Conservation (phyloP, 2,113 vertebrate genomes). For the Syrrhaptes paradoxus region DNA sequence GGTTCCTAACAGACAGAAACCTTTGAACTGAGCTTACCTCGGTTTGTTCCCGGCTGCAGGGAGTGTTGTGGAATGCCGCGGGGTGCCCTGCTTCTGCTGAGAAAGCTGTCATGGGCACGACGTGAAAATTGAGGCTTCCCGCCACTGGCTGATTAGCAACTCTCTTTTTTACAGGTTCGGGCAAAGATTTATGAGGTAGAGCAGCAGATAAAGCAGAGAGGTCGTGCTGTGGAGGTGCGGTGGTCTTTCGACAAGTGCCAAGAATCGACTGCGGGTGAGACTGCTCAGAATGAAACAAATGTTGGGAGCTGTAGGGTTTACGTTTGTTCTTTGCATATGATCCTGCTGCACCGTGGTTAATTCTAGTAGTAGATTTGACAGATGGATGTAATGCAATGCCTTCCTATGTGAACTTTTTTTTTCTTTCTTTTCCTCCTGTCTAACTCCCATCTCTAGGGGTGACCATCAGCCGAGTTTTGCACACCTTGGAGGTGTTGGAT, state of each 20-base stretch:
- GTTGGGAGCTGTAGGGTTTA: background rate
- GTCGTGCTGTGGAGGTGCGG: conserved; percentile 77
- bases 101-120: background rate
- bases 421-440: background rate
- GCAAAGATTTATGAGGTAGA: conserved; percentile 79
- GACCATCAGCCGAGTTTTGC: conserved; percentile 78
- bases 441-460: conserved; percentile 51
- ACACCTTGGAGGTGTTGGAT: conserved; percentile 78
- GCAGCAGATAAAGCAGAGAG: conserved; percentile 81
- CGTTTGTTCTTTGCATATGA: background rate
- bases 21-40: background rate
- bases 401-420: background rate
- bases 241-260: conserved; percentile 84
- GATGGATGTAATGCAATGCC: background rate
- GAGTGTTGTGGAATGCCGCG: background rate
- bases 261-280: conserved; percentile 77
- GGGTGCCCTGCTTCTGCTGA: background rate
- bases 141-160: background rate
- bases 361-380: background rate
- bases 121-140: background rate
- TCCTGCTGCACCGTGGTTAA: background rate
- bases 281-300: background rate
- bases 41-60: background rate
- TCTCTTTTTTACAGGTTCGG: conserved; percentile 70
- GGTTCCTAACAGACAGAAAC: background rate